Evolutionary conservation across 2,888 invertebrate species (phyloP), one percentile per base, ranked within the genome.

Genomic region (Heliconius ismenius): DNA sequence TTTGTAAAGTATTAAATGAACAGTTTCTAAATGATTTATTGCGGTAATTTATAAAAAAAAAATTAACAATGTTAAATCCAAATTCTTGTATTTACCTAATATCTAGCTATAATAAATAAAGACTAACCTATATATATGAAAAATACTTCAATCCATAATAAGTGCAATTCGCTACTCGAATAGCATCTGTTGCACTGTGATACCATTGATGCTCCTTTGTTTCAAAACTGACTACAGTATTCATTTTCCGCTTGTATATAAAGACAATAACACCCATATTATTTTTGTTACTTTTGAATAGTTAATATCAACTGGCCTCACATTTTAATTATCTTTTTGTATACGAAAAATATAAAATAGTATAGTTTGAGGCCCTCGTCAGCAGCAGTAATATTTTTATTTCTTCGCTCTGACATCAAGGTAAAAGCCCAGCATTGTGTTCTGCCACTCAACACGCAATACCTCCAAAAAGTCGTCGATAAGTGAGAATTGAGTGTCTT

Each of bases 181-280:
- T n/a, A 43, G n/a, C 28, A 2, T 69, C 28, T 28, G 28, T 70
- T 70, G 54, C 28, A 32, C n/a, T 32, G 21, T 28, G n/a, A 32
- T 70, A 70, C n/a, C 21, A 32, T 70, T 70, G 32, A 70, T 70
- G 21, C 13, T 65, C 39, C n/a, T 65, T 65, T 65, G 65, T 36
- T 65, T 65, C 39, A 65, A 65, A 36, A 65, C 24, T 65, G 24
- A 65, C 36, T 24, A n/a, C 13, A 39, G 65, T 39, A n/a, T 65
- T 24, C 65, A 65, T 65, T 65, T 65, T 39, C n/a, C 39, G 24
- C 32, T 65, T 24, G 24, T 4, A 39, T 62, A 65, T 13, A 39
- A 36, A 36, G 1, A n/a, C 11, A 10, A 36, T 65, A 39, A 39
- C 39, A 36, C 1, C 3, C 24, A n/a, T n/a, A 58, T 39, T 39